These are phyloP conservation scores for Astropecten irregularis DNA, from an alignment of 53 echinoderm and acorn worm genomes.

Conservation along the genomic window DNA sequence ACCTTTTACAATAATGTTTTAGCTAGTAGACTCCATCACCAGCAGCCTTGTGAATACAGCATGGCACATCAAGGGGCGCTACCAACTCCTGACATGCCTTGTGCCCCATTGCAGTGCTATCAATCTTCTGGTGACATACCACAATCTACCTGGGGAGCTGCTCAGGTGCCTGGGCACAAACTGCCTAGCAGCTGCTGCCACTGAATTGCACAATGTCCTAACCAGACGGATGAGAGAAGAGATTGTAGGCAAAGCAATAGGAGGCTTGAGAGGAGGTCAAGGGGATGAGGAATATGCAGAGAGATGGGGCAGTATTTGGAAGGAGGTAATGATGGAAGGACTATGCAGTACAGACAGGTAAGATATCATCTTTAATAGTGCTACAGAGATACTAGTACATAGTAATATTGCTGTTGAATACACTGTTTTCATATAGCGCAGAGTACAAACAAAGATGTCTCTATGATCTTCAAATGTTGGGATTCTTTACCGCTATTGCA, in stretches of 20 bases:
- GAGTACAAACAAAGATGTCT: too few species aligned
- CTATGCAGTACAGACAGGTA: slow-evolving; percentile 70
- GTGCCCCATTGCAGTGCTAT: slow-evolving; percentile 62
- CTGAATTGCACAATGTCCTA: slow-evolving; percentile 65
- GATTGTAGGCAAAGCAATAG: background rate
- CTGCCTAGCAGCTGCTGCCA: slow-evolving; percentile 66
- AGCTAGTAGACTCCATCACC: slow-evolving; percentile 68
- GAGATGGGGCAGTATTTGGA: slow-evolving; percentile 66
- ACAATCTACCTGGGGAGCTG: slow-evolving; percentile 66
- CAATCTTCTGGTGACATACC: slow-evolving; percentile 50
- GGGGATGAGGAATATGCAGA: background rate
- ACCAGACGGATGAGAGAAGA: slow-evolving; percentile 12
- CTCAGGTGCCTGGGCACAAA: slow-evolving; percentile 78
- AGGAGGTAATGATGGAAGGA: slow-evolving; percentile 46
- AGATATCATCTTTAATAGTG: too few species aligned
- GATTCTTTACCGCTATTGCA: too few species aligned
- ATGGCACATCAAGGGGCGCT: slow-evolving; percentile 87
- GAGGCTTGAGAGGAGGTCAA: background rate
- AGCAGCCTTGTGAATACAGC: slow-evolving; percentile 66
- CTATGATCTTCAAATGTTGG: too few species aligned
- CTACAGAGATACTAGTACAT: too few species aligned
- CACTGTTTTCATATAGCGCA: too few species aligned
- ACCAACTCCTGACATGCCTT: slow-evolving; percentile 70
- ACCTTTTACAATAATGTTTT: too few species aligned
- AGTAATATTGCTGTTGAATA: too few species aligned